A percentile compares a stretch with the other conserved stretches of the same genome.
Evolutionary conservation across 2,797 vertebrate genomes (phyloP).

Genomic region (Falco cherrug): DNA sequence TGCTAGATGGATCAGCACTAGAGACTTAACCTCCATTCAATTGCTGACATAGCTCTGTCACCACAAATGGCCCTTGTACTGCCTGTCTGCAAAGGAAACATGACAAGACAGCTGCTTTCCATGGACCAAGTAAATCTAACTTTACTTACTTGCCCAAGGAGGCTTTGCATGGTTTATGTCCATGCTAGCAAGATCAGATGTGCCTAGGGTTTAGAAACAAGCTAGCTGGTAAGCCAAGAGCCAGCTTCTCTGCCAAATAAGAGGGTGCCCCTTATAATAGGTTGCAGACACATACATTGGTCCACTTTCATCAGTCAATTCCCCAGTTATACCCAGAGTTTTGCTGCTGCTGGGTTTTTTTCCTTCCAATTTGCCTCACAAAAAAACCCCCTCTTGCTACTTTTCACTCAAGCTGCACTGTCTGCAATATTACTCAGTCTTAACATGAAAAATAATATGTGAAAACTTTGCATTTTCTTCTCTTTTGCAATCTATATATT

Average conservation of each 20-base stretch:
- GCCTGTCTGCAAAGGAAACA: neutral
- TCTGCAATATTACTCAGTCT: neutral
- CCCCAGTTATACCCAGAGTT: neutral
- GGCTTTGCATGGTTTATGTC: neutral
- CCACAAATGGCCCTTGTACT: neutral
- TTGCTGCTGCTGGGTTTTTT: neutral
- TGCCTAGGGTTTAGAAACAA: neutral
- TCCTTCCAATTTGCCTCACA: neutral
- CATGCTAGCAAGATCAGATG: neutral
- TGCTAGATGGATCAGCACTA: neutral
- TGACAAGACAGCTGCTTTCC: neutral
- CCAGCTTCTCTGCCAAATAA: constrained; percentile 3
- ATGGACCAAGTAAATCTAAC: neutral
- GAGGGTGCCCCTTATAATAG: neutral
- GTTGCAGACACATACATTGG: neutral
- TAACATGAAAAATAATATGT: neutral
- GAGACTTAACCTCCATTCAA: neutral
- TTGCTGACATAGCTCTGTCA: neutral
- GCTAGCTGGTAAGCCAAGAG: constrained; percentile 20
- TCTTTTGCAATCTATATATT: neutral
- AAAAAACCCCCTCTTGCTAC: neutral
- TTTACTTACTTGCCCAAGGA: constrained; percentile 6
- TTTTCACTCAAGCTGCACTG: neutral
- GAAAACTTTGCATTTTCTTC: neutral
- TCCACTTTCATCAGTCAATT: neutral